Conservation (phyloP, 2,113 vertebrate genomes). For the Rhinoptilus africanus region DNA sequence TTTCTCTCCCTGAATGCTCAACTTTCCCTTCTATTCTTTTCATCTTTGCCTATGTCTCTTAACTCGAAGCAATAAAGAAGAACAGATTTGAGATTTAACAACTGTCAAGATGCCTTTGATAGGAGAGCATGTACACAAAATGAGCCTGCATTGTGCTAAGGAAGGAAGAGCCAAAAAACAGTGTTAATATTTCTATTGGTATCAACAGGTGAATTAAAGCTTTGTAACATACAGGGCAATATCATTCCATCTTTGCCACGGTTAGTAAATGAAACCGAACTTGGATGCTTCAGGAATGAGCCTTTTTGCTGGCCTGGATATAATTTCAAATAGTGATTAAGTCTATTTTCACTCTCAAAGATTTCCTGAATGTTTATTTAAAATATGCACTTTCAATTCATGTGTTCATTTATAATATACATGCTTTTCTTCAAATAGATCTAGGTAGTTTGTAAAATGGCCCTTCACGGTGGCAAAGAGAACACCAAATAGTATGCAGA, state of each 20-base stretch:
- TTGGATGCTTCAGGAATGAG: neutral
- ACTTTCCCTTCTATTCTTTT: conserved; percentile 29
- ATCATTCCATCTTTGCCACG: neutral
- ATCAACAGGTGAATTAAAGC: conserved; percentile 19
- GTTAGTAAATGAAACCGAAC: neutral
- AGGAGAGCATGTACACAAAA: neutral
- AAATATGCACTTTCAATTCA: neutral
- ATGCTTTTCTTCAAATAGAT: too few species aligned
- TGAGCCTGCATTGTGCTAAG: neutral
- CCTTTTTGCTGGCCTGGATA: neutral
- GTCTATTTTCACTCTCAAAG: neutral
- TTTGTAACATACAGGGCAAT: neutral
- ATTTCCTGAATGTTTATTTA: neutral
- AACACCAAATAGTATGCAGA: neutral
- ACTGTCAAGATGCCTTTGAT: conserved; percentile 15
- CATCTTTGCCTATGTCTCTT: neutral
- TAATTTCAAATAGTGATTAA: neutral
- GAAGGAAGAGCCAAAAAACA: neutral
- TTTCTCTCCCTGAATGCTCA: conserved; percentile 30
- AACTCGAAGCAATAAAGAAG: conserved; percentile 25
- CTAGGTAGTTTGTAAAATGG: neutral
- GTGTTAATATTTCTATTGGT: neutral
- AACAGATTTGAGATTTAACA: conserved; percentile 14
- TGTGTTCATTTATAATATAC: too few species aligned
- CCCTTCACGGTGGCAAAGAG: neutral